Evolutionary conservation across 2,888 invertebrate species (phyloP), one percentile per base, ranked within the genome.

Genomic region (Drosophila subquinaria): DNA sequence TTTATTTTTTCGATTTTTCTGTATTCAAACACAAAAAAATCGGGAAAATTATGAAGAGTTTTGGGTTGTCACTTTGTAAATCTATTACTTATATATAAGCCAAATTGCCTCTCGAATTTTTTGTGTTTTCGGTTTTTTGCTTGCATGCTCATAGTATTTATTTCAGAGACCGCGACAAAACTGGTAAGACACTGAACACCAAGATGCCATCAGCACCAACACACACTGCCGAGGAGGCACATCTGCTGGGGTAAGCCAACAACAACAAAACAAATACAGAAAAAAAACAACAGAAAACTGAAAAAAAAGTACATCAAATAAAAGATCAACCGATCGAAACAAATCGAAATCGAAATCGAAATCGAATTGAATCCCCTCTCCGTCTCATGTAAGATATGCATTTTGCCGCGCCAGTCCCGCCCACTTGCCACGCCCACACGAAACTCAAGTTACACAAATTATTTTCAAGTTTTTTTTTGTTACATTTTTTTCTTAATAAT

Each of bases 171-270:
- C 93, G 93, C 87, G 93, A 93, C 91, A 93, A 92, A 92, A 91
- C 90, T 89, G 92, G 92, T 92, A 92, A 92, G 92, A 91, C 92
- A 91, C 91, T 92, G 90, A 92, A 92, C 91, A 91, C 91, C 89
- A 92, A 93, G 92, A 93, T 93, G 93, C 93, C 93, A 89, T 93
- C 93, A 91, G 93, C 93, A 90, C 93, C 93, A 90, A 90, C 92
- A 90, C 92, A 92, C 84, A 93, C 91, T 91, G 96, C 96, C 93
- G 97, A 97, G 94, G 97, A 97, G 94, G 96, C 97, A 87, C 96
- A 97, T 92, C 95, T 97, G 76, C 94, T 97, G 93, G 96, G 97
- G 97, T 97, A 95, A 97, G 97, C 89, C 51, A 83, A 69, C 35
- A 68, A 66, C 27, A 27, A 27, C 23, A 56, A 61, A 69, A 60